Percentiles rank a stretch among this genome's conserved stretches.
phyloP scores from a whole-genome alignment of 1,140 invertebrate species.

The Copidosoma floridanum region DNA sequence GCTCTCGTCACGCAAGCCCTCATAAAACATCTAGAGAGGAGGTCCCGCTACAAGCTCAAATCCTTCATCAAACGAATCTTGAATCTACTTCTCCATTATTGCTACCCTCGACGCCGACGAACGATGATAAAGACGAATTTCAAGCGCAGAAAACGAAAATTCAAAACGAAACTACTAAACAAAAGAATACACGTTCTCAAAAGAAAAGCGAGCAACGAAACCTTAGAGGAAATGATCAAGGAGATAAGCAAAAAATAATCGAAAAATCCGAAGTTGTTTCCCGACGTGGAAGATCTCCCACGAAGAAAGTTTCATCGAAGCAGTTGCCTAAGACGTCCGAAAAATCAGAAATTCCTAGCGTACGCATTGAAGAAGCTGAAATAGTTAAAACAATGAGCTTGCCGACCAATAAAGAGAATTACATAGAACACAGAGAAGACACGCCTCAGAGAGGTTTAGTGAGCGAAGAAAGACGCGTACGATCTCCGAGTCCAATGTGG shows the following conservation, averaged over 20 bases:
- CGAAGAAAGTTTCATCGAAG: slow-evolving; percentile 29
- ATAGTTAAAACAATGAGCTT: neutral
- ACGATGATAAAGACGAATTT: neutral
- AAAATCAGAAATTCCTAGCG: slow-evolving; percentile 16
- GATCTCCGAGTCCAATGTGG: slow-evolving; percentile 73
- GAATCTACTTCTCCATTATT: neutral
- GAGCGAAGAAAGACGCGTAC: slow-evolving; percentile 46
- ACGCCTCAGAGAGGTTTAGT: slow-evolving; percentile 23
- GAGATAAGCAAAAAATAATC: neutral
- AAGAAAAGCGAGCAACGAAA: slow-evolving; percentile 15
- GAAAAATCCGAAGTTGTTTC: neutral
- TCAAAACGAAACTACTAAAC: slow-evolving; percentile 8
- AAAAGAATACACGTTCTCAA: slow-evolving; percentile 8
- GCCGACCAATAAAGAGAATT: too few species aligned
- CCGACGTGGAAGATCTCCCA: slow-evolving; percentile 45
- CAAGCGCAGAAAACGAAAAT: slow-evolving; percentile 10
- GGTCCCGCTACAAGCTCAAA: slow-evolving; percentile 29
- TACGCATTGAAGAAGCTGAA: slow-evolving; percentile 24
- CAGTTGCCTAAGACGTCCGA: slow-evolving; percentile 2
- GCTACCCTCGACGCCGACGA: neutral
- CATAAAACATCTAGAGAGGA: slow-evolving; percentile 40
- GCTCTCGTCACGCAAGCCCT: slow-evolving; percentile 46
- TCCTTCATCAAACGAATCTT: slow-evolving; percentile 32
- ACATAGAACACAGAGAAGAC: neutral
- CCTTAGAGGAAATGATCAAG: neutral